A percentile compares a stretch with the other conserved stretches of the same genome.
phyloP scores from a whole-genome alignment of 1,140 invertebrate species.

The Anastatus disparis region DNA sequence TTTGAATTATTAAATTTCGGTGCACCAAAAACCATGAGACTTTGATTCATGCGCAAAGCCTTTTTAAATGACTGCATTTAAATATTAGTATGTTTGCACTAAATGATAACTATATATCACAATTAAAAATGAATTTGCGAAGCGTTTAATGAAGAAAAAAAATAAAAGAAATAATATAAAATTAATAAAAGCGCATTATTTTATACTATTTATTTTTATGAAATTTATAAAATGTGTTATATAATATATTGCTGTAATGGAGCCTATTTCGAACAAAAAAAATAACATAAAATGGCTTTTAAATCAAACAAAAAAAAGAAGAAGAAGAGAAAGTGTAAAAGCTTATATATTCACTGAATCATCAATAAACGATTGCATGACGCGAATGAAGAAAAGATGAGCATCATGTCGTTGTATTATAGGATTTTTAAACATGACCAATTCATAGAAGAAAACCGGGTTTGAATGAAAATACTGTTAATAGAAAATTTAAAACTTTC shows the following conservation, averaged over 20 bases:
- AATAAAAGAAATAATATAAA: no score
- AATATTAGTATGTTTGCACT: not conserved
- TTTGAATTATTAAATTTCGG: not conserved
- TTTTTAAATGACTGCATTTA: slow-evolving; percentile 16
- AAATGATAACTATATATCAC: not conserved
- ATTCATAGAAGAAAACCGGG: slow-evolving; percentile 23
- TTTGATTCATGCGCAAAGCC: slow-evolving; percentile 27
- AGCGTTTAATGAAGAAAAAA: not conserved
- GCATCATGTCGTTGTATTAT: not conserved
- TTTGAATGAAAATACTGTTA: not conserved
- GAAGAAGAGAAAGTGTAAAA: no score
- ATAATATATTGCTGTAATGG: not conserved
- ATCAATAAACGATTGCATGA: not conserved
- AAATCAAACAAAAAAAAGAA: not conserved
- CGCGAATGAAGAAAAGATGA: not conserved
- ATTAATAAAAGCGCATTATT: slow-evolving; percentile 2
- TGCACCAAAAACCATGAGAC: not conserved
- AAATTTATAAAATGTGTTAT: slow-evolving; percentile 11
- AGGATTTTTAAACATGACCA: slow-evolving; percentile 26
- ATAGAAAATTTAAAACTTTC: not conserved
- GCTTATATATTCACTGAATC: no score
- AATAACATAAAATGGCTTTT: no score
- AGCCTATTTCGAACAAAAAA: slow-evolving; percentile 11
- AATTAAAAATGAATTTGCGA: slow-evolving; percentile 4
- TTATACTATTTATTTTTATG: slow-evolving; percentile 24